These are phyloP conservation scores for Chionis minor DNA, from an alignment of 2,113 vertebrate species.

Conservation along the genomic window DNA sequence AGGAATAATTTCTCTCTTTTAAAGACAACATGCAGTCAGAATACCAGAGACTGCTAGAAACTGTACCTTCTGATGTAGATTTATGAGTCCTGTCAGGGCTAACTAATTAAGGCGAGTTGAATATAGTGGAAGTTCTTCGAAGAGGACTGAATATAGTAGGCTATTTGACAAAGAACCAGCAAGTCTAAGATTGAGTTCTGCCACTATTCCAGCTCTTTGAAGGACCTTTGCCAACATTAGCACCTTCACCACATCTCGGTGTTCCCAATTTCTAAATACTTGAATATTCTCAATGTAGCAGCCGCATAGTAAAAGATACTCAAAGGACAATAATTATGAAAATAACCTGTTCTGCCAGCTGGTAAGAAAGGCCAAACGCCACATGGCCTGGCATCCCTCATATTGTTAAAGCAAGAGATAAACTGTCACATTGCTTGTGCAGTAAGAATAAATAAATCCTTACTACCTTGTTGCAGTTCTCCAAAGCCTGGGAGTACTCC, in stretches of 20 bases:
- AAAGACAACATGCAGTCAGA: not conserved
- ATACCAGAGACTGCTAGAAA: not conserved
- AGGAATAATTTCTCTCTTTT: not conserved
- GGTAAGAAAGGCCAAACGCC: not conserved
- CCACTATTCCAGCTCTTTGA: not conserved
- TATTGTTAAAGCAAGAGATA: not conserved
- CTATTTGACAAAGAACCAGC: not conserved
- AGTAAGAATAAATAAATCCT: not conserved
- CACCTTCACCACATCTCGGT: not conserved
- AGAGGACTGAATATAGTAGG: not conserved
- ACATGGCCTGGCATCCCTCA: not conserved
- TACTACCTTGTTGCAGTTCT: slow-evolving; percentile 92
- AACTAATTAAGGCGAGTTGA: not conserved
- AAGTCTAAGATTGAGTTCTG: not conserved
- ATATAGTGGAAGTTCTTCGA: not conserved
- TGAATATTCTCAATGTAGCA: not conserved
- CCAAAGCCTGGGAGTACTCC: slow-evolving; percentile 85
- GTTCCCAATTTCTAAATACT: not conserved
- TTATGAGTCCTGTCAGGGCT: not conserved
- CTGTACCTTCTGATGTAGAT: not conserved
- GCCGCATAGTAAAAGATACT: not conserved
- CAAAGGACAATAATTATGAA: not conserved
- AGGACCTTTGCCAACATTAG: not conserved
- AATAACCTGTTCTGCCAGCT: not conserved
- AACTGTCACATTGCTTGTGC: not conserved